Evolutionary conservation across 2,113 vertebrate species (phyloP), one percentile per base, ranked within the genome.

Genomic region (Taxidea taxus): DNA sequence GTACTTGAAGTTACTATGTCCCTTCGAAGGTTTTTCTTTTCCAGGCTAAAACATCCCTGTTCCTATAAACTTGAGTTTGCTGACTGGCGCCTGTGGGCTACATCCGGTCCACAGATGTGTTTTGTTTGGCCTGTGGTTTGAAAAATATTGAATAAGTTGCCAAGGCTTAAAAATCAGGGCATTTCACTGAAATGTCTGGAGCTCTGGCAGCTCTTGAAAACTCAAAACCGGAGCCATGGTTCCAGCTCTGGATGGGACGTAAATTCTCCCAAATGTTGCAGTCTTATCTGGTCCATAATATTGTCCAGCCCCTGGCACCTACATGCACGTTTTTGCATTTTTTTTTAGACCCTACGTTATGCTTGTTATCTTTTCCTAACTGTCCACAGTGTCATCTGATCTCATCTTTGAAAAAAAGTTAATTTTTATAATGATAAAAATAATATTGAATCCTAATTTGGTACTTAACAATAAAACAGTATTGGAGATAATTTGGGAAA

Each of bases 71-170:
- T 90, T 27, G 89, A 84, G 44, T 87, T 93, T 86, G 92, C 70
- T 84, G 27, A 91, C 93, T 96, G 97, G 91, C 5, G 80, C 92
- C 97, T 96, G 93, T 91, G 91, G 95, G 89, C 82, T 95, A 51
- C 31, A 91, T 95, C 91, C 54, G 27, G 94, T 91, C 91, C 90
- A 54, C 87, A 96, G 80, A 97, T 95, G 66, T 97, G 72, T 97
- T 98, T 97, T 87, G 39, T 95, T 97, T 97, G 97, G 97, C 87
- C 29, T 86, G 82, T 20, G 42, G 82, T 91, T 96, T 95, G 95
- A 97, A 94, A 96, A 97, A 95, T 91, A 94, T 27, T 91, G 93
- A 92, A 54, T 77, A 64, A 84, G 42, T 96, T 74, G 83, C 86
- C 96, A 96, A n/a, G 60, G 8, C 91, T 90, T 87, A 78, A 86